Conservation (phyloP, 2,888 invertebrate species). For the Spilosoma lubricipeda region DNA sequence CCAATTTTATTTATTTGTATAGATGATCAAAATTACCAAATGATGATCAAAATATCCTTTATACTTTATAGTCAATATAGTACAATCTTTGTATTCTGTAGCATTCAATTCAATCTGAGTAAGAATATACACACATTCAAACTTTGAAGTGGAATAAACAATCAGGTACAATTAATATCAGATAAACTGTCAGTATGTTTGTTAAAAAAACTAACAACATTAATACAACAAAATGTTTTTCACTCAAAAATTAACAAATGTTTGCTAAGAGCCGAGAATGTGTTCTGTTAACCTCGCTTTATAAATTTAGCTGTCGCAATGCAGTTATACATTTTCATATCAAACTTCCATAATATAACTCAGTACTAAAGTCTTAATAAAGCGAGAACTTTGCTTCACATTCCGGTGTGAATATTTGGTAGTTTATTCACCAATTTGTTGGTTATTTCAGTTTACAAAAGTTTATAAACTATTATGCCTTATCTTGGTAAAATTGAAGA, state of each 20-base stretch:
- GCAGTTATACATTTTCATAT: slow-evolving; percentile 42
- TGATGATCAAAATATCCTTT: too few relatives aligned
- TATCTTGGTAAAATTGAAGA: slow-evolving; percentile 28
- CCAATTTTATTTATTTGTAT: too few relatives aligned
- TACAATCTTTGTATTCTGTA: too few relatives aligned
- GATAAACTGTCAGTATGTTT: neutral
- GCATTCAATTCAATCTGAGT: too few relatives aligned
- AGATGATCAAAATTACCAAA: too few relatives aligned
- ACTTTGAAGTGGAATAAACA: too few relatives aligned
- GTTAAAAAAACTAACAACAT: neutral
- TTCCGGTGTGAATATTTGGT: slow-evolving; percentile 35
- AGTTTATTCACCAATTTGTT: slow-evolving; percentile 35
- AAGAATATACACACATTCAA: too few relatives aligned
- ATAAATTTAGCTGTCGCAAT: slow-evolving; percentile 46
- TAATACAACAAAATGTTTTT: neutral
- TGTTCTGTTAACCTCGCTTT: slow-evolving; percentile 29
- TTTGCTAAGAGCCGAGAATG: slow-evolving; percentile 28
- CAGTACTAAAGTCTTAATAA: slow-evolving; percentile 28
- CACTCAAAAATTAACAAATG: slow-evolving; percentile 32
- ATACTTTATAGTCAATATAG: too few relatives aligned
- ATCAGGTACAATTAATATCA: neutral
- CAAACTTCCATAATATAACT: slow-evolving; percentile 27
- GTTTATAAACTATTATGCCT: slow-evolving; percentile 40
- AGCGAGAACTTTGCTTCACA: slow-evolving; percentile 29
- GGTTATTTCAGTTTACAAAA: slow-evolving; percentile 30